Percentiles rank a stretch among this genome's conserved stretches.
Conservation (phyloP, 2,113 vertebrate genomes). For the Haemorhous mexicanus region DNA sequence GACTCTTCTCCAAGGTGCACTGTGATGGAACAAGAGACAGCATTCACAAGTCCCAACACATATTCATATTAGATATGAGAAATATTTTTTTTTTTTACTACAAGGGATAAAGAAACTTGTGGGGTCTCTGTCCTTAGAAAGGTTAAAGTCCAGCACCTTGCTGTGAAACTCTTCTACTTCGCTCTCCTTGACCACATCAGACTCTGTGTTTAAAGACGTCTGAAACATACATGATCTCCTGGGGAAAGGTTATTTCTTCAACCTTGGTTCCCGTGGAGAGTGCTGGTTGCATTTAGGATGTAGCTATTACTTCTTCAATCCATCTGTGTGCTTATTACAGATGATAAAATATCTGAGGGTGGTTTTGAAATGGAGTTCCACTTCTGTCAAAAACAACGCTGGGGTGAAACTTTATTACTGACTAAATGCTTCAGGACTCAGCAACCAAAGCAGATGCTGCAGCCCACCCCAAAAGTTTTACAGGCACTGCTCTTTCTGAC, state of each 20-base stretch:
- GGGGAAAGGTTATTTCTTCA: background rate
- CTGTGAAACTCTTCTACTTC: background rate
- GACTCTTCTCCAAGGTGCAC: background rate
- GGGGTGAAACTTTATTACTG: background rate
- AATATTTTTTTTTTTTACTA: background rate
- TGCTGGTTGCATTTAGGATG: background rate
- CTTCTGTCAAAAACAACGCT: background rate
- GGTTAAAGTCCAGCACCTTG: background rate
- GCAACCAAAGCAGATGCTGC: background rate
- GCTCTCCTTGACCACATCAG: background rate
- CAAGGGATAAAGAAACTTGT: background rate
- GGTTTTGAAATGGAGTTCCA: background rate
- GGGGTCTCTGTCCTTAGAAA: background rate
- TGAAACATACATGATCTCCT: background rate
- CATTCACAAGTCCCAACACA: background rate
- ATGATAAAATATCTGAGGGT: background rate
- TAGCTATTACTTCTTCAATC: background rate
- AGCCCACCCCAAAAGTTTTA: background rate
- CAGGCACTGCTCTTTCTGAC: background rate
- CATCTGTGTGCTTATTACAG: background rate
- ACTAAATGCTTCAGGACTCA: background rate
- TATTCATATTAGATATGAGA: background rate
- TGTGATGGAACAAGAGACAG: background rate
- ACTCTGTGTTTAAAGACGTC: background rate
- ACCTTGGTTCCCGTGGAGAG: background rate